Conservation (phyloP, 2,888 invertebrate species). For the Serrognathus titanus region DNA sequence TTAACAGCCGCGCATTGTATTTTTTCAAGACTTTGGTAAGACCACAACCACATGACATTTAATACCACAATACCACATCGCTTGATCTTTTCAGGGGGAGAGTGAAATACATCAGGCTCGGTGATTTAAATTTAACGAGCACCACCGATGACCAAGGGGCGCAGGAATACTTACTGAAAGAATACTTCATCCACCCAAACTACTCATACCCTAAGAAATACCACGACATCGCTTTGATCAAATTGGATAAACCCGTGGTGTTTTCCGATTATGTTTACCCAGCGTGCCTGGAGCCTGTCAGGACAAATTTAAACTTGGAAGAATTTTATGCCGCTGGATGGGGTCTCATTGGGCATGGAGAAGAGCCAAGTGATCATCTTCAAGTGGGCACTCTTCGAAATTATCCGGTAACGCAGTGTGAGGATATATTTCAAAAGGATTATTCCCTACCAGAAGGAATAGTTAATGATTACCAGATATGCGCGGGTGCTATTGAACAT, state of each 20-base stretch:
- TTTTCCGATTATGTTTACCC: conserved; percentile 47
- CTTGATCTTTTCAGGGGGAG: conserved; percentile 8
- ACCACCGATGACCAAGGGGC: conserved; percentile 27
- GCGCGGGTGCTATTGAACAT: conserved; percentile 15
- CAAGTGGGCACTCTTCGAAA: neutral
- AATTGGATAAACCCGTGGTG: conserved; percentile 40
- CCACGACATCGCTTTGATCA: conserved; percentile 53
- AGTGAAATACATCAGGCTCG: conserved; percentile 38
- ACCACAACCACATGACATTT: neutral
- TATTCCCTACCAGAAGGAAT: conserved; percentile 19
- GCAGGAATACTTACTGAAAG: conserved; percentile 38
- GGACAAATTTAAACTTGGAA: neutral
- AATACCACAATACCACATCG: neutral
- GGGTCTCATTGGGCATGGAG: no score
- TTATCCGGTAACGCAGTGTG: no score
- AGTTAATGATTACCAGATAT: conserved; percentile 27
- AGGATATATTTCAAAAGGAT: no score
- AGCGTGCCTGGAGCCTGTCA: conserved; percentile 42
- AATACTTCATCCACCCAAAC: conserved; percentile 44
- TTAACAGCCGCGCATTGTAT: conserved; percentile 68
- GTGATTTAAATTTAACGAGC: conserved; percentile 46
- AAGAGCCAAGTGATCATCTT: no score
- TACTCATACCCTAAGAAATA: conserved; percentile 46
- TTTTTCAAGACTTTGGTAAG: conserved; percentile 26
- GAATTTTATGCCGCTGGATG: conserved; percentile 45